Evolutionary conservation across 2,888 invertebrate genomes (phyloP).

Genomic region (Troglohyphantes excavatus): DNA sequence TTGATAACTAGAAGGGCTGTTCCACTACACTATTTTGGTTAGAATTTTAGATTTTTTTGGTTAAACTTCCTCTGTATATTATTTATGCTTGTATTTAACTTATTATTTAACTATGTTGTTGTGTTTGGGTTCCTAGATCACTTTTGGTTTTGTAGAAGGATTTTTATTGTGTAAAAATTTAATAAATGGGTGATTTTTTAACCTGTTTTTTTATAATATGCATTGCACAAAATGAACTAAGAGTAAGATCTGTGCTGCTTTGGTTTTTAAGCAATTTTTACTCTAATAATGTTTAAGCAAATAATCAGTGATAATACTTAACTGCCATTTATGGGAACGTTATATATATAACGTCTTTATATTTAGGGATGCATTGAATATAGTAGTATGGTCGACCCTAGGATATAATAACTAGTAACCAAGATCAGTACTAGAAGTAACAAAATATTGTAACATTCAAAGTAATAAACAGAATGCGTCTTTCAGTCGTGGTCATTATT

Average conservation of each 20-base stretch:
- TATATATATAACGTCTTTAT: too few species aligned
- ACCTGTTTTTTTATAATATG: too few species aligned
- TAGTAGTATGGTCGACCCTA: too few species aligned
- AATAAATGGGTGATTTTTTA: not conserved
- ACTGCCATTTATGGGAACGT: not conserved
- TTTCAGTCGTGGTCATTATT: too few species aligned
- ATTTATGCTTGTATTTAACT: slow-evolving; percentile 14
- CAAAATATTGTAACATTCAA: too few species aligned
- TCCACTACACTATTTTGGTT: slow-evolving; percentile 18
- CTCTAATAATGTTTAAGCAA: not conserved
- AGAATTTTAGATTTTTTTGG: slow-evolving; percentile 25
- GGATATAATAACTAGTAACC: too few species aligned
- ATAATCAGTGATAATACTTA: not conserved
- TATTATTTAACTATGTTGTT: slow-evolving; percentile 15
- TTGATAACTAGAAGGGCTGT: slow-evolving; percentile 12
- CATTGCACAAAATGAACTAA: not conserved
- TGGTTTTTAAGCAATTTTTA: not conserved
- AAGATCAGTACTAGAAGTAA: too few species aligned
- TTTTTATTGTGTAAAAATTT: not conserved
- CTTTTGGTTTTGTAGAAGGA: not conserved
- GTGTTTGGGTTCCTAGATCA: slow-evolving; percentile 13
- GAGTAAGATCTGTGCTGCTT: not conserved
- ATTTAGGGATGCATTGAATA: too few species aligned
- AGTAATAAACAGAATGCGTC: too few species aligned
- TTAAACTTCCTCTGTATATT: slow-evolving; percentile 20